These are phyloP conservation scores for Drosophila nebulosa DNA, from an alignment of 1,140 invertebrate species.

Conservation along the genomic window DNA sequence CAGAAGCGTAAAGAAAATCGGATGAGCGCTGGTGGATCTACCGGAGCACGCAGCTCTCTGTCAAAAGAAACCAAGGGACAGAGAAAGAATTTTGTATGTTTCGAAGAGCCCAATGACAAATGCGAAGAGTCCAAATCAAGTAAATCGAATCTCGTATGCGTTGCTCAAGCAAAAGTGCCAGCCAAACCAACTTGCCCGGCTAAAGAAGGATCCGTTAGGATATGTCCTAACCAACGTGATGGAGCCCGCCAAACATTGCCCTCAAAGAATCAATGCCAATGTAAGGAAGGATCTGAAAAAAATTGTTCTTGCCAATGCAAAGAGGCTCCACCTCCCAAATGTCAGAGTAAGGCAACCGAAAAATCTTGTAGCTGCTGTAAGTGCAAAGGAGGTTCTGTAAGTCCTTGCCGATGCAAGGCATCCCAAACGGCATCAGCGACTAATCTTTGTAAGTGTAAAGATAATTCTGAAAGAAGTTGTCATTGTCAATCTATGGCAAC, in stretches of 20 bases:
- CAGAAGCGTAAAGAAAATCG: background rate
- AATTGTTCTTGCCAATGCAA: background rate
- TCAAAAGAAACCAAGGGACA: background rate
- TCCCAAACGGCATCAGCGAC: background rate
- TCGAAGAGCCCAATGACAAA: background rate
- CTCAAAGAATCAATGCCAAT: too few species aligned
- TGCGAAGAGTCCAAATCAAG: too few species aligned
- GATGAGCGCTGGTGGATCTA: background rate
- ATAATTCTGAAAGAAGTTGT: background rate
- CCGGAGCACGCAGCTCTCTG: background rate
- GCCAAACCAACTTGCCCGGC: background rate
- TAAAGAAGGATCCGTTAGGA: too few species aligned
- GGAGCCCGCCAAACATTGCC: background rate
- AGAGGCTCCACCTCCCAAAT: background rate
- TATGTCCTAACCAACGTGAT: background rate
- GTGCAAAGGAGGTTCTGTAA: background rate
- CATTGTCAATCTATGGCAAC: background rate
- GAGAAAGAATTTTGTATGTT: background rate
- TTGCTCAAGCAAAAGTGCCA: too few species aligned
- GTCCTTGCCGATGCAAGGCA: background rate
- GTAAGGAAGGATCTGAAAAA: background rate
- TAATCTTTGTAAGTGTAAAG: background rate
- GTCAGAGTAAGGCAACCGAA: background rate
- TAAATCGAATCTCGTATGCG: too few species aligned
- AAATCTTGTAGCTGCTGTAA: background rate